Base-by-base conservation (phyloP, 2,113 vertebrate species). In the Nematolebias whitei region DNA sequence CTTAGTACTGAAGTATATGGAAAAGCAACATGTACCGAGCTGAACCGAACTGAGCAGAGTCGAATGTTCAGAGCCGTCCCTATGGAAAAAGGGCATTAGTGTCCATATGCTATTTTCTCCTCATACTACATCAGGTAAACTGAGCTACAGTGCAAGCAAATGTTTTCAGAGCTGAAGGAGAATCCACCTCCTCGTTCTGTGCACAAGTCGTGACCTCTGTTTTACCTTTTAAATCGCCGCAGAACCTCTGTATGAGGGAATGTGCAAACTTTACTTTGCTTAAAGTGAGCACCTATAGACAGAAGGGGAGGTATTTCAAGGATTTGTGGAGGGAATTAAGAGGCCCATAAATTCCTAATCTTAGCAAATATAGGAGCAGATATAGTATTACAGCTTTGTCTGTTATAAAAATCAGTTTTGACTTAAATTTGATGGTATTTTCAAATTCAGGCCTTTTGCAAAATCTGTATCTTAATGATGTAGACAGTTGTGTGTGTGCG, bases 201-300 rank as follows among this genome's bases (percentile, higher is more conserved):
- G 13, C 15, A 56, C 35, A 43, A 80, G 52, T 65, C 24, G 20
- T 85, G 71, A 87, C 83, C 83, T 88, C 80, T 35, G 68, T 76
- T 81, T 90, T 83, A 86, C 83, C 83, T 74, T 53, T 83, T n/a
- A 85, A 89, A 72, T 88, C 83, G 85, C 78, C 70, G 38, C 59
- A 54, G 38, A 79, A 63, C 57, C 49, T 71, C 56, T 61, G 23
- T 53, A 74, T 49, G 10, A 53, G 71, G 71, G 67, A 80, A 66
- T 74, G 54, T 72, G 70, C 43, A 70, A 79, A 82, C 60, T 80
- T 65, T 83, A 75, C 63, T 63, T 77, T 76, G 70, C 72, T 78
- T 83, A 41, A 69, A 52, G 65, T 35, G 48, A 76, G 54, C 65
- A 63, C 72, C 72, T 79, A 49, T 72, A 63, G 74, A 68, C 9